Evolutionary conservation across 2,888 invertebrate genomes (phyloP).

Genomic region (Clunio marinus): DNA sequence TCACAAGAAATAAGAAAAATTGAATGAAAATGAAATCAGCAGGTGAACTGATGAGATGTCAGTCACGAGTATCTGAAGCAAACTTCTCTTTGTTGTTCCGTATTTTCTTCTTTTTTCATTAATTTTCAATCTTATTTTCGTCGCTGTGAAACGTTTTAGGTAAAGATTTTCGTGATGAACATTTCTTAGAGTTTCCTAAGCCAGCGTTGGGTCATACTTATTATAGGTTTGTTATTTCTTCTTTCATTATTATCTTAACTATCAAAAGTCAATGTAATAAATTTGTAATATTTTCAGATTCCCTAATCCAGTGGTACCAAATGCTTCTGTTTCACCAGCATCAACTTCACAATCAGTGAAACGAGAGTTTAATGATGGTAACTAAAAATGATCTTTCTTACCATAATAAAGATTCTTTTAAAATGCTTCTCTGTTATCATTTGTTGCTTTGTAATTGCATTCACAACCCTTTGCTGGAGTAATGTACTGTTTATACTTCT

Average conservation of each 20-base stretch:
- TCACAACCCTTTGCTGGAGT: too few relatives aligned
- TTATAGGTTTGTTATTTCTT: neutral
- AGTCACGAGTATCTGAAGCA: too few relatives aligned
- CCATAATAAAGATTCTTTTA: neutral
- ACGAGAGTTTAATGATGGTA: constrained; percentile 35
- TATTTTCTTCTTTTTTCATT: too few relatives aligned
- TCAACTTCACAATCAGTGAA: constrained; percentile 31
- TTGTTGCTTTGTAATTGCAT: neutral
- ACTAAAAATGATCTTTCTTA: too few relatives aligned
- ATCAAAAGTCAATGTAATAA: neutral
- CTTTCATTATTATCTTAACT: neutral
- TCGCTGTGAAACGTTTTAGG: constrained; percentile 16
- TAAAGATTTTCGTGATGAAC: constrained; percentile 22
- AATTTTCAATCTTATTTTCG: too few relatives aligned
- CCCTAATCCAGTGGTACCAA: neutral
- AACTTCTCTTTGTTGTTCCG: too few relatives aligned
- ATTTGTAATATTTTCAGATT: neutral
- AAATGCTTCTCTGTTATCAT: neutral
- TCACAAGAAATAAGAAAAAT: too few relatives aligned
- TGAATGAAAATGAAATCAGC: too few relatives aligned
- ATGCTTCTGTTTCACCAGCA: constrained; percentile 1
- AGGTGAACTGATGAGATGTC: constrained; percentile 8
- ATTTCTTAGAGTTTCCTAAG: constrained; percentile 27
- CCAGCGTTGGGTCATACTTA: constrained; percentile 20
- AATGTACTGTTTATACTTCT: constrained; percentile 18